A percentile compares a stretch with the other conserved stretches of the same genome.
Evolutionary conservation across 2,113 vertebrate species (phyloP).

Genomic region (Cyrtonyx montezumae): DNA sequence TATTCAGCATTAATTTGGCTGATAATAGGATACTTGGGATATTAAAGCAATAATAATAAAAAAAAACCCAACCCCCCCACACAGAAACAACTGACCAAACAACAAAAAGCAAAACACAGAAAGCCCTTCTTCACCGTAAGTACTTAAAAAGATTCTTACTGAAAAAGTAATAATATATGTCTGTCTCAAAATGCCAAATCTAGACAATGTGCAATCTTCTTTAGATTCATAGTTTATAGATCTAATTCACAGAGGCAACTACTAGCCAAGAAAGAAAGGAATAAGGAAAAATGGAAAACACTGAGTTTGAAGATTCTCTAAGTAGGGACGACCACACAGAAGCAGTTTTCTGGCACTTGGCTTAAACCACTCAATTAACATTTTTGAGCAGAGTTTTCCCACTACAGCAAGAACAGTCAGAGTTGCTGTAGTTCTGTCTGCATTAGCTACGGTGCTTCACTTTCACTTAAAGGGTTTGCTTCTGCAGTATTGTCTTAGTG

Average conservation of each 20-base stretch:
- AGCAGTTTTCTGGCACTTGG: conserved; percentile 28
- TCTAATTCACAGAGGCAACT: conserved; percentile 18
- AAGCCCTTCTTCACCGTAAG: background rate
- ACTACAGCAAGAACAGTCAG: background rate
- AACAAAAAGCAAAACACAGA: background rate
- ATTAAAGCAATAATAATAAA: background rate
- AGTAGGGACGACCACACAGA: conserved; percentile 28
- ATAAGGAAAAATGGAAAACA: conserved; percentile 40
- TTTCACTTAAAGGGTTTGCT: background rate
- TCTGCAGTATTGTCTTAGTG: background rate
- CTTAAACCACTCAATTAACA: conserved; percentile 55
- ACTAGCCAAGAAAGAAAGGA: conserved; percentile 51
- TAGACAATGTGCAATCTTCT: conserved; percentile 44
- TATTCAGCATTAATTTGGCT: conserved; percentile 24
- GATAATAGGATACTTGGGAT: background rate
- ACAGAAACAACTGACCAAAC: too few species aligned
- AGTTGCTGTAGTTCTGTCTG: conserved; percentile 6
- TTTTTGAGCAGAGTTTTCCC: conserved; percentile 24
- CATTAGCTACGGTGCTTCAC: conserved; percentile 2
- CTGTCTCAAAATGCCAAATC: background rate
- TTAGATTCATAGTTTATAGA: conserved; percentile 29
- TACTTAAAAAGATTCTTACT: conserved; percentile 4
- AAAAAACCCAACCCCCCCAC: too few species aligned
- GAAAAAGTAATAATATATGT: conserved; percentile 15
- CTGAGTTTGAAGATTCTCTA: conserved; percentile 46